Conservation (phyloP, 2,888 invertebrate genomes). For the Lissonota sp. region DNA sequence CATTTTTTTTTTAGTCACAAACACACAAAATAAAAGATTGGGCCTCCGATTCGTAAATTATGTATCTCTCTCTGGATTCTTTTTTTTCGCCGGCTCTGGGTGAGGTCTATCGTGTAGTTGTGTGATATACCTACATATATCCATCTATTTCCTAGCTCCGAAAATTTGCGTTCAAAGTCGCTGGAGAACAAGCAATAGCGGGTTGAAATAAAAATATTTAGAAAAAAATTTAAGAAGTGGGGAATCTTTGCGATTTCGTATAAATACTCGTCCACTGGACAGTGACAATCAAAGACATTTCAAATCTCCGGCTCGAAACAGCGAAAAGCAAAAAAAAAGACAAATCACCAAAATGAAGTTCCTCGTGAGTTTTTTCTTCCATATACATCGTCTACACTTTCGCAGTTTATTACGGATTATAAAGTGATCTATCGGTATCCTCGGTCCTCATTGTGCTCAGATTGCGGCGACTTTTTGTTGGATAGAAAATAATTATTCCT, state of each 20-base stretch:
- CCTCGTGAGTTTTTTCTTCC: constrained; percentile 75
- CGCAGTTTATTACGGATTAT: constrained; percentile 22
- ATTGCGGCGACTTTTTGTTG: constrained; percentile 12
- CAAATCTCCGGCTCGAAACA: constrained; percentile 62
- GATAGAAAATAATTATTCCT: too few relatives aligned
- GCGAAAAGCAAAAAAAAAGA: constrained; percentile 27
- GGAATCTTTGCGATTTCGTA: constrained; percentile 70
- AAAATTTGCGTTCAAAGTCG: background rate
- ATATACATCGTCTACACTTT: constrained; percentile 25
- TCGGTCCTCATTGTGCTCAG: constrained; percentile 1
- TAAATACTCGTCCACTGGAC: constrained; percentile 75
- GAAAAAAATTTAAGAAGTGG: constrained; percentile 69
- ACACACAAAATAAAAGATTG: constrained; percentile 27
- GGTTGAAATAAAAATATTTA: background rate
- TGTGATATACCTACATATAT: constrained; percentile 12
- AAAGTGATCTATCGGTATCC: constrained; percentile 7
- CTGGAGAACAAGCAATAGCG: constrained; percentile 12
- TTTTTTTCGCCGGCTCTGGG: constrained; percentile 7
- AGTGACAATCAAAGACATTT: constrained; percentile 71
- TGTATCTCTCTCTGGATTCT: constrained; percentile 23
- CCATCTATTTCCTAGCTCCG: too few relatives aligned
- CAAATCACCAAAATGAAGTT: constrained; percentile 77
- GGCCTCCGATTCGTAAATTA: constrained; percentile 31
- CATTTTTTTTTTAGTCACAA: background rate
- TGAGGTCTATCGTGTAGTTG: background rate